A percentile compares a stretch with the other conserved stretches of the same genome.
Evolutionary conservation across 92 coral and sea anemone genomes (phyloP).

Genomic region (Actinernus sp.): DNA sequence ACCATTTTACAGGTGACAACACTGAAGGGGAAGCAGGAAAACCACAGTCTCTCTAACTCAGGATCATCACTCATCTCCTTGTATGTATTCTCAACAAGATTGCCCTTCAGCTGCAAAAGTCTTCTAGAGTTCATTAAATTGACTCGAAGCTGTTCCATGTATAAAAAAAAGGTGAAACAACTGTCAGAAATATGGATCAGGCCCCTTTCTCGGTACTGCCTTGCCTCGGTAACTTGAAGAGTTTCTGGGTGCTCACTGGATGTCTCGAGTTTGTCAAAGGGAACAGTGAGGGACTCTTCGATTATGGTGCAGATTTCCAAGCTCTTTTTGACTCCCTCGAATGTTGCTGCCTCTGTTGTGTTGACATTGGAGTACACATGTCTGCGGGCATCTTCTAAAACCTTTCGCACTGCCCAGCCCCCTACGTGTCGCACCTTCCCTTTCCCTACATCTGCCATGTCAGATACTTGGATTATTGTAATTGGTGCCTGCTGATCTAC

Average conservation of each 20-base stretch:
- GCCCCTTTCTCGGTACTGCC: constrained; percentile 51
- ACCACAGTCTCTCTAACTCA: constrained; percentile 1
- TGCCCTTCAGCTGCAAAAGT: constrained; percentile 13
- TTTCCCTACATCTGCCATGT: neutral
- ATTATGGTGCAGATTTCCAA: constrained; percentile 16
- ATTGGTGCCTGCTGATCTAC: neutral
- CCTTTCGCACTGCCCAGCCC: constrained; percentile 47
- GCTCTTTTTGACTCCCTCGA: constrained; percentile 8
- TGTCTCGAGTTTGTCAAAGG: constrained; percentile 8
- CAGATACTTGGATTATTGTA: neutral
- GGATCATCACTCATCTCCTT: constrained; percentile 7
- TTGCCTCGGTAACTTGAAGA: constrained; percentile 43
- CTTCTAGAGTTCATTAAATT: constrained; percentile 4
- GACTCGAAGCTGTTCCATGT: constrained; percentile 35
- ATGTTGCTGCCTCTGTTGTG: constrained; percentile 5
- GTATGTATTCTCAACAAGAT: constrained; percentile 18
- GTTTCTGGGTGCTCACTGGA: constrained; percentile 13
- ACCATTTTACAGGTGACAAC: too few relatives aligned
- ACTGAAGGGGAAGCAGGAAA: too few relatives aligned
- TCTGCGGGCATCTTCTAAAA: constrained; percentile 15
- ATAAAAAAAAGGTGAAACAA: constrained; percentile 25
- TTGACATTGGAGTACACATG: constrained; percentile 5
- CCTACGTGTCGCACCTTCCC: constrained; percentile 59
- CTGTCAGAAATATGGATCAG: constrained; percentile 56
- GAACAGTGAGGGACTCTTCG: constrained; percentile 23